Base-by-base conservation (phyloP, 2,888 invertebrate genomes). In the Agrotis ipsilon region DNA sequence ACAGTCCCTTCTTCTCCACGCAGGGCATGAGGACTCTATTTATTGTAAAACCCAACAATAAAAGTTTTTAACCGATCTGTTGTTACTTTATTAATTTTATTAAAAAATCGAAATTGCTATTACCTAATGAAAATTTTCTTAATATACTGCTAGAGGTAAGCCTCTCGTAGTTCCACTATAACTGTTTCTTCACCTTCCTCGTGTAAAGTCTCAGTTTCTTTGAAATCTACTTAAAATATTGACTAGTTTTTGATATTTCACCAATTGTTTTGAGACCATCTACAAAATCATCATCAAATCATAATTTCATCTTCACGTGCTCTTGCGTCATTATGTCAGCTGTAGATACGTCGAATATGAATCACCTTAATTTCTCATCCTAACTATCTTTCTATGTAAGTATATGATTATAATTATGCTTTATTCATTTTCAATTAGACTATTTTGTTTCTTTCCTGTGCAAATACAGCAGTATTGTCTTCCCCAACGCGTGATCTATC, bases 331-430 rank as follows among this genome's bases (percentile, higher is more conserved):
- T 59, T 48, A 39, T 39, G 59, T 68, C 78, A 73, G 68, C 73
- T 78, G 68, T 60, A 57, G 63, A 60, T 68, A 63, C 60, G 63
- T 73, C 67, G 55, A 73, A 68, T 68, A 32, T 73, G 78, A 78
- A 68, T 78, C 78, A 61, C 16, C 52, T 52, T 32, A n/a, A 76
- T 72, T 75, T 27, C 32, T 65, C 61, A 39, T 21, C 24, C 39
- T 51, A 19, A 48, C 21, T 55, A 55, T 19, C 11, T 18, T 61
- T 61, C 45, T 72, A 61, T 39, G 39, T 55, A n/a, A n/a, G n/a
- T n/a, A 52, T 19, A 62, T 39, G 39, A 19, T 55, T 3, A 5
- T 21, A 19, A 14, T 43, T 32, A 32, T 32, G 27, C 5, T 48
- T 18, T 46, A 39, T 27, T 46, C 39, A 18, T 68, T 58, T 54